A percentile compares a stretch with the other conserved stretches of the same genome.
phyloP scores from a whole-genome alignment of 2,797 vertebrate species.

The Bovichtus variegatus region DNA sequence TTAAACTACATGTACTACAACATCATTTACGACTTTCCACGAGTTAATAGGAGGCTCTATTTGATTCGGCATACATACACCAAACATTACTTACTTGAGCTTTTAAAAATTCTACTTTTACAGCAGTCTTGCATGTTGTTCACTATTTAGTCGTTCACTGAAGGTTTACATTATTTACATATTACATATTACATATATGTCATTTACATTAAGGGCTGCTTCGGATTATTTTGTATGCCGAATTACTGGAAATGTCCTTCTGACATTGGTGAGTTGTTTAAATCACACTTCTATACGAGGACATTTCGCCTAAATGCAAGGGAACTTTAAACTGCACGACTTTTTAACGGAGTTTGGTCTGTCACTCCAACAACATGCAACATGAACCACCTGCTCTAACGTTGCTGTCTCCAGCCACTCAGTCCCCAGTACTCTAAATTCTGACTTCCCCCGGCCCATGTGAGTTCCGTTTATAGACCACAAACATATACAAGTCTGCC shows the following conservation, averaged over 20 bases:
- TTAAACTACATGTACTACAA: background rate
- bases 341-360: slow-evolving; percentile 1
- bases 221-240: background rate
- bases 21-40: rapidly evolving
- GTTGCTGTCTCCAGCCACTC: slow-evolving; percentile 41
- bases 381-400: slow-evolving; percentile 44
- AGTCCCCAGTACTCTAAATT: background rate
- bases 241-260: rapidly evolving
- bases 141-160: rapidly evolving
- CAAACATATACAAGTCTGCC: slow-evolving; percentile 64
- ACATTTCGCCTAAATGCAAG: background rate
- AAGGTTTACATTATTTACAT: background rate
- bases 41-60: rapidly evolving
- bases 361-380: background rate
- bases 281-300: rapidly evolving
- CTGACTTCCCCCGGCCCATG: slow-evolving; percentile 42
- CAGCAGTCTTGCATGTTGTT: background rate
- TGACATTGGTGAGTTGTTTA: rapidly evolving
- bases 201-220: rapidly evolving
- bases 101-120: background rate
- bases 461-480: slow-evolving; percentile 76
- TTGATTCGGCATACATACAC: background rate
- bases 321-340: rapidly evolving
- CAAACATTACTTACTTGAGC: rapidly evolving
- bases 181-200: background rate